Conservation (phyloP, 1,140 invertebrate species). For the Trichogramma pretiosum region DNA sequence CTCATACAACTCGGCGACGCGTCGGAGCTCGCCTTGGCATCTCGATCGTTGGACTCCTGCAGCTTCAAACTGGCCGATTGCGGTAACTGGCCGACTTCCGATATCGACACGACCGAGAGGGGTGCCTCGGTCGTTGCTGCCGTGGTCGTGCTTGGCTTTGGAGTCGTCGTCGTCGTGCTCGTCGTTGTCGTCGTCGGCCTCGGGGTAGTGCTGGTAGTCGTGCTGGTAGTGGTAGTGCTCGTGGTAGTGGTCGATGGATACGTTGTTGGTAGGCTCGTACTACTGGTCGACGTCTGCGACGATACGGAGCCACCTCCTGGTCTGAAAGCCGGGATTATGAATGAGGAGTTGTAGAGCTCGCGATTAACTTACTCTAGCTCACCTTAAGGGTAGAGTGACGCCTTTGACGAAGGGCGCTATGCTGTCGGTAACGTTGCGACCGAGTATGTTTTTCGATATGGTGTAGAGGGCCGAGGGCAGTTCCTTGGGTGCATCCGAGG, state of each 20-base stretch:
- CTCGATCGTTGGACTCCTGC: constrained; percentile 20
- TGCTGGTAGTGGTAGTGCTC: neutral
- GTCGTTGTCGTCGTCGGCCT: neutral
- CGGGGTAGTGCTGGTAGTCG: neutral
- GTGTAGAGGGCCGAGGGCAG: constrained; percentile 68
- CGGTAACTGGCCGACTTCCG: neutral
- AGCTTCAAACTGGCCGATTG: neutral
- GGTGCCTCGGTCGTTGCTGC: constrained; percentile 29
- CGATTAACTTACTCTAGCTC: no score
- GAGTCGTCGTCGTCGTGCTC: neutral
- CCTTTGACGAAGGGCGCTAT: constrained; percentile 65
- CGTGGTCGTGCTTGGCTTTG: no score
- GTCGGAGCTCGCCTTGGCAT: constrained; percentile 26
- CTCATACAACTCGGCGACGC: constrained; percentile 60
- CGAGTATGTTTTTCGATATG: constrained; percentile 71
- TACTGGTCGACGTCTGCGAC: neutral
- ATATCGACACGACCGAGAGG: neutral
- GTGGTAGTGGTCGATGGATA: neutral
- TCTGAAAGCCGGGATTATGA: neutral
- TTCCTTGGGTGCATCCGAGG: constrained; percentile 45
- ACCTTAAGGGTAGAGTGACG: constrained; percentile 52
- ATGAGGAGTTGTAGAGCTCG: no score
- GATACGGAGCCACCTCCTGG: neutral
- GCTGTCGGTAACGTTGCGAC: constrained; percentile 66
- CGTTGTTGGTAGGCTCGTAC: neutral